phyloP scores from a whole-genome alignment of 2,797 vertebrate genomes.

The Eulemur rubriventer region DNA sequence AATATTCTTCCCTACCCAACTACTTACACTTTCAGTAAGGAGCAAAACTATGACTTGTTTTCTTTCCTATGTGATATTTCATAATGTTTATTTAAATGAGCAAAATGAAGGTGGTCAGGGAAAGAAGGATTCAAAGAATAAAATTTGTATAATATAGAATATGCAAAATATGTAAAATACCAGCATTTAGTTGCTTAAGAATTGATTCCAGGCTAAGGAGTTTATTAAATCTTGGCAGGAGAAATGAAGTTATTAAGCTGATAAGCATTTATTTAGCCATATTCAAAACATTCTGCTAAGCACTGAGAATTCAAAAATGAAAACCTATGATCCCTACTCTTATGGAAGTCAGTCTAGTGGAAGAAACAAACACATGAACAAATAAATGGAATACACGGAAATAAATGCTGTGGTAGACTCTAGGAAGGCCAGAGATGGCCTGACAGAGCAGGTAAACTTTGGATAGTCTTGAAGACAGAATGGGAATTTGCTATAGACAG shows the following conservation, averaged over 20 bases:
- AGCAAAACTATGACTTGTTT: constrained; percentile 17
- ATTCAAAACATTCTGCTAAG: neutral
- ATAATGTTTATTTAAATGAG: constrained; percentile 25
- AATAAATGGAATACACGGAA: neutral
- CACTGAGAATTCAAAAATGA: neutral
- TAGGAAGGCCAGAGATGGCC: neutral
- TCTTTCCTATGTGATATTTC: neutral
- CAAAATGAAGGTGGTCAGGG: neutral
- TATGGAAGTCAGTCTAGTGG: neutral
- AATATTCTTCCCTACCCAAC: neutral
- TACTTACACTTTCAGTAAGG: neutral
- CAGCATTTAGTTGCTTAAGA: neutral
- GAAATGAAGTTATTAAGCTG: neutral
- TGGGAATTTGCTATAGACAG: neutral
- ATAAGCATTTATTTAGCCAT: neutral
- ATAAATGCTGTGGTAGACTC: neutral
- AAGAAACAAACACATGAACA: neutral
- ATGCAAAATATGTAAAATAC: neutral
- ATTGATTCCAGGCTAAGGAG: neutral
- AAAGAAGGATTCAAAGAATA: neutral
- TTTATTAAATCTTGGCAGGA: neutral
- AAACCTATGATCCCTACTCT: neutral
- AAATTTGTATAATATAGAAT: neutral
- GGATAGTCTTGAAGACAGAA: neutral
- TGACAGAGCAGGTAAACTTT: neutral